Percentiles rank a stretch among this genome's conserved stretches.
Conservation (phyloP, 2,113 vertebrate species). For the Aplodontia rufa region DNA sequence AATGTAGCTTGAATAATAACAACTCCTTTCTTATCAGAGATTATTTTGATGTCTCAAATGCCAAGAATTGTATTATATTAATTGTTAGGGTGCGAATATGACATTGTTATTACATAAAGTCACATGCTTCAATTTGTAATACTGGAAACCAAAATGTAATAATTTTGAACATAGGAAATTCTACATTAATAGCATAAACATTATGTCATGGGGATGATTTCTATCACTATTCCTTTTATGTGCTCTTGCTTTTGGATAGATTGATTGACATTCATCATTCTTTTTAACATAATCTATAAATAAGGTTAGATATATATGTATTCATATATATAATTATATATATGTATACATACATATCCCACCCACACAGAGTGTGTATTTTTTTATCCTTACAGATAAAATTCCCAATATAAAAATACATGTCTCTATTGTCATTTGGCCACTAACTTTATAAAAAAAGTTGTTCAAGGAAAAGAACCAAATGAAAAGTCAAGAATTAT, state of each 20-base stretch:
- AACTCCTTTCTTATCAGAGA: slow-evolving; percentile 55
- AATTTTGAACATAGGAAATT: background rate
- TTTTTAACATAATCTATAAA: background rate
- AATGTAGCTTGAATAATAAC: slow-evolving; percentile 57
- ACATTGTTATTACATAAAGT: background rate
- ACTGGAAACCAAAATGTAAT: background rate
- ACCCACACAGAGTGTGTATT: background rate
- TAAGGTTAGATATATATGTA: background rate
- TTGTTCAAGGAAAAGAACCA: background rate
- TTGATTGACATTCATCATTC: background rate
- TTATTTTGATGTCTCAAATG: slow-evolving; percentile 60
- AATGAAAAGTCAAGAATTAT: background rate
- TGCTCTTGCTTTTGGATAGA: background rate
- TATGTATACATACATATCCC: background rate
- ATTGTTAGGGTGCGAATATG: slow-evolving; percentile 51
- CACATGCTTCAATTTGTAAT: background rate
- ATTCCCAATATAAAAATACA: too few species aligned
- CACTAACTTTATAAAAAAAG: background rate
- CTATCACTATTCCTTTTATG: background rate
- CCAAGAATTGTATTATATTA: slow-evolving; percentile 53
- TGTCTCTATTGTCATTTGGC: background rate
- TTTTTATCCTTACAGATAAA: too few species aligned
- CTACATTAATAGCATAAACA: background rate
- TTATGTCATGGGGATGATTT: background rate
- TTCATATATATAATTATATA: background rate